Evolutionary conservation across 92 coral and sea anemone genomes (phyloP).

Genomic region (Meandrina meandrites): DNA sequence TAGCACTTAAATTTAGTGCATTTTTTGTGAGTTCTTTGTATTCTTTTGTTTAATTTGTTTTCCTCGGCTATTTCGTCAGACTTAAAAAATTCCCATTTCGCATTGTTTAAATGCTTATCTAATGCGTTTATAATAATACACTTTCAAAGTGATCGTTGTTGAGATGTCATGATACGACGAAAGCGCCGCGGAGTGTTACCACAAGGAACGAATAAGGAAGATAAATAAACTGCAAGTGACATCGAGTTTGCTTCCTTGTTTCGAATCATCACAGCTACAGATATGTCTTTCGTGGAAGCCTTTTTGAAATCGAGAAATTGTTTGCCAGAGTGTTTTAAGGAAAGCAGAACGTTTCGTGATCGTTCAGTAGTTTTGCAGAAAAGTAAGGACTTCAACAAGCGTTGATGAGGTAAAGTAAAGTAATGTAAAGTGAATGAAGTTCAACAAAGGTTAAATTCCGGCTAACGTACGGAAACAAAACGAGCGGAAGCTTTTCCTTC

Average conservation of each 20-base stretch:
- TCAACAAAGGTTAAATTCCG: not conserved
- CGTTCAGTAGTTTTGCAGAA: not conserved
- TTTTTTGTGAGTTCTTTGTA: not conserved
- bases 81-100: not conserved
- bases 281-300: constrained; percentile 6
- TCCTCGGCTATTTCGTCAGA: not conserved
- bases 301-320: not conserved
- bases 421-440: not conserved
- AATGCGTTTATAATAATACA: not conserved
- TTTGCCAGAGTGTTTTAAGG: not conserved
- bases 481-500: not conserved
- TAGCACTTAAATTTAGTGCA: not conserved
- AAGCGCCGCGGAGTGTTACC: not conserved
- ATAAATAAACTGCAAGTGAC: constrained; percentile 11
- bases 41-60: not conserved
- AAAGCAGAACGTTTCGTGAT: not conserved
- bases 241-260: constrained; percentile 15
- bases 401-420: constrained; percentile 2
- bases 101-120: not conserved
- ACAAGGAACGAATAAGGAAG: not conserved
- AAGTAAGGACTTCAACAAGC: not conserved
- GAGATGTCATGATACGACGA: not conserved
- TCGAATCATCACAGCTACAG: constrained; percentile 23
- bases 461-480: not conserved
- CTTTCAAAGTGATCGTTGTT: not conserved